A percentile compares a stretch with the other conserved stretches of the same genome.
Evolutionary conservation across 2,888 invertebrate genomes (phyloP).

Genomic region (Lepetodrilus schrolli): DNA sequence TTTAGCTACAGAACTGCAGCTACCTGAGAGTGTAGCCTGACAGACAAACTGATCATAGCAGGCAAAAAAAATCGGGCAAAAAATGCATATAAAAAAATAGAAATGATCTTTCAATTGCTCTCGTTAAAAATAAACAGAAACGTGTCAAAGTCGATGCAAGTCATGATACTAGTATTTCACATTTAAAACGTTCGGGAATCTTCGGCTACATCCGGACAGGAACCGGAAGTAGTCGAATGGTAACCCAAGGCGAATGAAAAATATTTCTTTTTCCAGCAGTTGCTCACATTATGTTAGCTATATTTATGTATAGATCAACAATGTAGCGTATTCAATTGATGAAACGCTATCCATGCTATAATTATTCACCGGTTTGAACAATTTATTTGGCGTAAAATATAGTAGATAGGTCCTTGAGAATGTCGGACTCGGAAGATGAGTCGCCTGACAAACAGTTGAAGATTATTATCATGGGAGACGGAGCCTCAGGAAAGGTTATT

Average conservation of each 20-base stretch:
- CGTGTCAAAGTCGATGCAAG: too few relatives aligned
- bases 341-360: neutral
- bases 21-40: too few relatives aligned
- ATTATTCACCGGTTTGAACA: neutral
- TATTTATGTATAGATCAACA: neutral
- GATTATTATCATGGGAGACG: slow-evolving; percentile 87
- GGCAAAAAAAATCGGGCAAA: too few relatives aligned
- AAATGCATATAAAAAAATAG: too few relatives aligned
- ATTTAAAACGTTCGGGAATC: neutral
- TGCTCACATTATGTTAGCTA: neutral
- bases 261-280: slow-evolving; percentile 13
- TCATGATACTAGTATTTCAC: neutral
- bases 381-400: slow-evolving; percentile 18
- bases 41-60: too few relatives aligned
- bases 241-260: slow-evolving; percentile 30
- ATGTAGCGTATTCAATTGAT: neutral
- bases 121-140: too few relatives aligned
- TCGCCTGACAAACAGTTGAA: slow-evolving; percentile 80
- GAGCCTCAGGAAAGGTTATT: slow-evolving; percentile 87
- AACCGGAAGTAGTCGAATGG: slow-evolving; percentile 14
- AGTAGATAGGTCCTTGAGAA: slow-evolving; percentile 41
- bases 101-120: too few relatives aligned
- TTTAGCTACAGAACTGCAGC: too few relatives aligned
- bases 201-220: neutral
- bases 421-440: slow-evolving; percentile 75